Conservation (phyloP, 2,797 vertebrate genomes). For the Cryptoblepharus egeriae region DNA sequence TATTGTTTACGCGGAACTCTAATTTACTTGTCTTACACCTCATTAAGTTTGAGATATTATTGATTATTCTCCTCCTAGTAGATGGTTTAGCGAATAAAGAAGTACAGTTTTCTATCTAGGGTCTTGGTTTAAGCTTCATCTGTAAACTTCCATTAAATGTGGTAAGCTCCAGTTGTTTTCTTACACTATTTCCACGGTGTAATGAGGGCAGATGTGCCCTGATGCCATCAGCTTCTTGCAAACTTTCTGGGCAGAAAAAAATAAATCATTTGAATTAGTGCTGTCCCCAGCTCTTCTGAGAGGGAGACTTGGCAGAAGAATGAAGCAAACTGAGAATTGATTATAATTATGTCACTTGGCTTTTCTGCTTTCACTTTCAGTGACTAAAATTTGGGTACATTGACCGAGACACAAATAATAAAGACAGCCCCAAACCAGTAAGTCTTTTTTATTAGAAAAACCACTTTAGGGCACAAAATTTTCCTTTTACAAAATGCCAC, state of each 20-base stretch:
- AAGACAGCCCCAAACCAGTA: constrained; percentile 18
- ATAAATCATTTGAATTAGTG: constrained; percentile 9
- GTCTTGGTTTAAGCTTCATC: constrained; percentile 66
- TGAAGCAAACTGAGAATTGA: constrained; percentile 49
- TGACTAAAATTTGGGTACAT: constrained; percentile 22
- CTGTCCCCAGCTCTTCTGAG: constrained; percentile 34
- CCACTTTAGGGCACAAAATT: background rate
- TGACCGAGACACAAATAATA: constrained; percentile 2
- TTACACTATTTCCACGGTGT: constrained; percentile 46
- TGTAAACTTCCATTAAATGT: constrained; percentile 52
- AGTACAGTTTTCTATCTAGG: constrained; percentile 60
- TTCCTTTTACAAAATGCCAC: background rate
- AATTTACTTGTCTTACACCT: constrained; percentile 80
- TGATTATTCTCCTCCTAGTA: constrained; percentile 69
- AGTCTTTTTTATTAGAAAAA: constrained; percentile 28
- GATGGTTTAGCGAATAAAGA: constrained; percentile 71
- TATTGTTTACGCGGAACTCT: constrained; percentile 70
- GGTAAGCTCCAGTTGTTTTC: constrained; percentile 55
- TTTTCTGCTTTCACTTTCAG: constrained; percentile 52
- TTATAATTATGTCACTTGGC: constrained; percentile 54
- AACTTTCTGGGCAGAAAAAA: constrained; percentile 31
- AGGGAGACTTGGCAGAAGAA: constrained; percentile 9
- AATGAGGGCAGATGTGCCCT: constrained; percentile 55
- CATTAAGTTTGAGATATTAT: constrained; percentile 79
- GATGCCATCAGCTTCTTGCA: constrained; percentile 38